Base-by-base conservation (phyloP, 2,797 vertebrate genomes). In the Pseudomugil tenellus region DNA sequence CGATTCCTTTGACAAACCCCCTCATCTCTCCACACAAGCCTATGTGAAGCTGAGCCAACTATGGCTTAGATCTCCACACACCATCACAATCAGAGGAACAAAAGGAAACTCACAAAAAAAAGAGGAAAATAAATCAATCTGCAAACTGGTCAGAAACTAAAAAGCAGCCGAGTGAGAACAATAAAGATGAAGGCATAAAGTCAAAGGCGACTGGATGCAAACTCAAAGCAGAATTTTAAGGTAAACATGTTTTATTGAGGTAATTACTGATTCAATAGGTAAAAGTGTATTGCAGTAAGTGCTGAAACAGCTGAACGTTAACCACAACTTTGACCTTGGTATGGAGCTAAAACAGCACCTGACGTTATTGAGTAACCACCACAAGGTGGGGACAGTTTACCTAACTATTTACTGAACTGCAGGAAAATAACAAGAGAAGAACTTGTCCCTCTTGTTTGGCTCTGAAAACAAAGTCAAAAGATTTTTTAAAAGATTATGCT, bases 11-110 rank as follows among this genome's bases (percentile, higher is more conserved):
- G 89, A 91, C 88, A 80, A 84, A 85, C 80, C 83, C 83, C 81
- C 76, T 75, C 81, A 59, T 86, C 80, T 84, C 70, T 70, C 70
- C 79, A 66, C 84, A 82, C 83, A 83, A 74, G 76, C 76, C 76
- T 84, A 85, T 91, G 87, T 92, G 91, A 90, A 87, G 85, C 76
- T 46, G 68, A 86, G 88, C 88, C 87, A 91, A 90, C 80, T 75
- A 83, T 52, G 87, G 80, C 87, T 90, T 77, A 88, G 82, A 90
- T 88, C 83, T 90, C 73, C 65, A 61, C 80, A 83, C 86, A 87
- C 70, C 81, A 77, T 84, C 85, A 84, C 79, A 86, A 88, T 74
- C 78, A 71, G 76, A 76, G 77, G 78, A 84, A 87, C 85, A 88
- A 85, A 90, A 87, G 73, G 56, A 82, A 83, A 83, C 43, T 58